Evolutionary conservation across 1,140 invertebrate genomes (phyloP).

Genomic region (Saccostrea glomerata): DNA sequence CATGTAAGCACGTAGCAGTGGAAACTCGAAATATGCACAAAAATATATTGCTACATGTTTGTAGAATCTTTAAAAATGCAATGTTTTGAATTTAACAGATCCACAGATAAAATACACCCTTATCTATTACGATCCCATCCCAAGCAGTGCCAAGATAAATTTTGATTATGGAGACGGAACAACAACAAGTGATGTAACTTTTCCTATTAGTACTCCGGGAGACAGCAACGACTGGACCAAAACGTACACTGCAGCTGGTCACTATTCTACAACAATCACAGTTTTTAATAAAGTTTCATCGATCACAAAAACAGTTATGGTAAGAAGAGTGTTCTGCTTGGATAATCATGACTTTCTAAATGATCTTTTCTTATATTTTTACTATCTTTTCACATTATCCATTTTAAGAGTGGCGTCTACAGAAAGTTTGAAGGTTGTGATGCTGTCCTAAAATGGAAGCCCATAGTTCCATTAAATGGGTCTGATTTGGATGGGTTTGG

Average conservation of each 20-base stretch:
- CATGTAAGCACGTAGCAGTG: conserved; percentile 75
- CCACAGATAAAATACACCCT: conserved; percentile 48
- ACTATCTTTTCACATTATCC: not conserved
- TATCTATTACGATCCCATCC: conserved; percentile 51
- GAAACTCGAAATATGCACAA: too few species aligned
- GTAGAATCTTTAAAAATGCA: too few species aligned
- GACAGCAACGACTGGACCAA: conserved; percentile 9
- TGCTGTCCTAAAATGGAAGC: conserved; percentile 41
- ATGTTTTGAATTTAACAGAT: conserved; percentile 9
- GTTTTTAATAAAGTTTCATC: conserved; percentile 65
- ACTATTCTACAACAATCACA: conserved; percentile 56
- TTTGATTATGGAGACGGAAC: conserved; percentile 62
- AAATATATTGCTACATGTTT: too few species aligned
- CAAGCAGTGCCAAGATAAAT: conserved; percentile 54
- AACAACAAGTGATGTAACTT: not conserved
- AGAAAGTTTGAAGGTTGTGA: conserved; percentile 27
- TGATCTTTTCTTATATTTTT: not conserved
- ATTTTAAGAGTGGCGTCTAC: conserved; percentile 57
- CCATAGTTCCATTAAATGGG: conserved; percentile 33
- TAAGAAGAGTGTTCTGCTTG: conserved; percentile 44
- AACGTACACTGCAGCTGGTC: conserved; percentile 59
- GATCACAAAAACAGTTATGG: conserved; percentile 50
- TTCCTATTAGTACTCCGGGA: conserved; percentile 29
- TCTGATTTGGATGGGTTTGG: conserved; percentile 44
- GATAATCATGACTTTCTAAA: not conserved